Conservation (phyloP, 1,140 invertebrate genomes). For the Polypedilum vanderplanki region DNA sequence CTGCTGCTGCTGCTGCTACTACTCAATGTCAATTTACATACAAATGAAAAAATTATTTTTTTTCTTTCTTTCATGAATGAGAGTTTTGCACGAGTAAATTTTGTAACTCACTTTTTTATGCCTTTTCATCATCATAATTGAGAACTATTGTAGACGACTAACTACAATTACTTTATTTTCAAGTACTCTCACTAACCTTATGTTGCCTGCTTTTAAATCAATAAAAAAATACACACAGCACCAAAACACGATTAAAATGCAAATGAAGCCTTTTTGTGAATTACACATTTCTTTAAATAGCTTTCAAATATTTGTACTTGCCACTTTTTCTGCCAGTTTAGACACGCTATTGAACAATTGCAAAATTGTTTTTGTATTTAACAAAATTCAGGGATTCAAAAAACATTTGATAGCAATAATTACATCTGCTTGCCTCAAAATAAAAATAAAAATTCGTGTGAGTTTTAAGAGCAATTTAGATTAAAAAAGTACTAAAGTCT, state of each 20-base stretch:
- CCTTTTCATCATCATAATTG: conserved; percentile 15
- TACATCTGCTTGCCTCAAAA: too few species aligned
- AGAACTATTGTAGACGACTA: neutral
- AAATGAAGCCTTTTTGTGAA: neutral
- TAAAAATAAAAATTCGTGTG: too few species aligned
- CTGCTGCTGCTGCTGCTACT: neutral
- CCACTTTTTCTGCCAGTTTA: neutral
- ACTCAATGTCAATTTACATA: conserved; percentile 10
- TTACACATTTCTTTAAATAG: neutral
- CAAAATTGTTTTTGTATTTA: neutral
- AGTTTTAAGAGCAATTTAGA: too few species aligned
- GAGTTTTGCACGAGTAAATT: neutral
- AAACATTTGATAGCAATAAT: neutral
- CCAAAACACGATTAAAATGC: conserved; percentile 24
- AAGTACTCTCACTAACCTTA: neutral
- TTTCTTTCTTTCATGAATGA: neutral
- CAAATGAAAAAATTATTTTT: neutral
- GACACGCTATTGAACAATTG: neutral
- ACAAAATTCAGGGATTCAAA: neutral
- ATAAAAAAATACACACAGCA: neutral
- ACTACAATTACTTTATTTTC: too few species aligned
- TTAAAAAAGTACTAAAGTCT: too few species aligned
- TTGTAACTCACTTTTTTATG: neutral
- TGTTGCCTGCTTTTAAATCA: neutral
- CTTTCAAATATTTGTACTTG: too few species aligned